Conservation (phyloP, 2,113 vertebrate species). For the Epinephelus cyanopodus region DNA sequence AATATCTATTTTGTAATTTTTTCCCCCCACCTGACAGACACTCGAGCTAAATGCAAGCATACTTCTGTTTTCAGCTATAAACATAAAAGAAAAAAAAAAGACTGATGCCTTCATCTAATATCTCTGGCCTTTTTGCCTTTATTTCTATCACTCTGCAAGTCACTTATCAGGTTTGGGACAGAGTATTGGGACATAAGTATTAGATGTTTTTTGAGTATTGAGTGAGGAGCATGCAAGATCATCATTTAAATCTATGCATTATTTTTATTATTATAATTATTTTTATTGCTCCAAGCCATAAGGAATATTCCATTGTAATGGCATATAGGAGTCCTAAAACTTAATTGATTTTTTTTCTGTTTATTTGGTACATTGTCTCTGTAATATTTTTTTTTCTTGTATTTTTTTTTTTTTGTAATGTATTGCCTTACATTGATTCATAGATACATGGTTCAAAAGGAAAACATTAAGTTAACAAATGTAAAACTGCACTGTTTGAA, state of each 20-base stretch:
- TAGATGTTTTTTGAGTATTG: constrained; percentile 77
- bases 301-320: constrained; percentile 89
- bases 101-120: constrained; percentile 90
- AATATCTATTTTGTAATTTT: constrained; percentile 55
- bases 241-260: constrained; percentile 98
- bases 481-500: constrained; percentile 99
- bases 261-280: constrained; percentile 83
- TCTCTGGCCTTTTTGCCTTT: constrained; percentile 87
- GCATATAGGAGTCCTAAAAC: constrained; percentile 91
- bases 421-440: constrained; percentile 93
- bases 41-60: constrained; percentile 62
- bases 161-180: constrained; percentile 84
- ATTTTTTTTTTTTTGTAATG: constrained; percentile 90
- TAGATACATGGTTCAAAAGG: constrained; percentile 92
- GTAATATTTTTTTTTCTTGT: constrained; percentile 81
- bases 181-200: constrained; percentile 83
- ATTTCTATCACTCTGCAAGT: constrained; percentile 82
- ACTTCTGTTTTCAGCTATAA: constrained; percentile 73
- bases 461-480: constrained; percentile 97
- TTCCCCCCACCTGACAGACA: constrained; percentile 69
- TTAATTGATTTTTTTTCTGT: constrained; percentile 84
- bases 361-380: constrained; percentile 92
- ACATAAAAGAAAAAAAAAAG: constrained; percentile 73
- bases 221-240: constrained; percentile 86
- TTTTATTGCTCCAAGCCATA: constrained; percentile 95